Conservation (phyloP, 2,113 vertebrate genomes). For the Kryptolebias marmoratus region DNA sequence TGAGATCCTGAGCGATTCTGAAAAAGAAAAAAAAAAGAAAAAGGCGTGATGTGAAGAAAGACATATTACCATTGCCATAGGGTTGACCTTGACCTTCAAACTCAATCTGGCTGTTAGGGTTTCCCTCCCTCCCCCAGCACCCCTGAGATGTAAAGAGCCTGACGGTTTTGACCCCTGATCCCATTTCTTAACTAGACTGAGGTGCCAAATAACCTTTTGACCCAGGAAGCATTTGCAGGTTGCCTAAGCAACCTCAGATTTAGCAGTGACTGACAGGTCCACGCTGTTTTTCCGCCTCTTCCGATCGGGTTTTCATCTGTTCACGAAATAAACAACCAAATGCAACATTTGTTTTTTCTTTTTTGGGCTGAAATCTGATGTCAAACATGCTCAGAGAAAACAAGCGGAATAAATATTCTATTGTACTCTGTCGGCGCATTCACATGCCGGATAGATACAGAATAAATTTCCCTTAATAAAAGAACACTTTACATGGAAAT, state of each 20-base stretch:
- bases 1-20: slow-evolving; percentile 54
- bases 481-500: slow-evolving; percentile 79
- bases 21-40: slow-evolving; percentile 44
- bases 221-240: slow-evolving; percentile 82
- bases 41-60: slow-evolving; percentile 66
- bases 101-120: slow-evolving; percentile 82
- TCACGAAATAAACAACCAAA: slow-evolving; percentile 35
- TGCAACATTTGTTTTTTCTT: slow-evolving; percentile 26
- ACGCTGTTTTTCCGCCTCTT: slow-evolving; percentile 55
- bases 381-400: slow-evolving; percentile 49
- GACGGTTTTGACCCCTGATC: slow-evolving; percentile 84
- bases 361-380: slow-evolving; percentile 39
- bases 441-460: slow-evolving; percentile 69
- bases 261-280: slow-evolving; percentile 78
- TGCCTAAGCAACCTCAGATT: slow-evolving; percentile 81
- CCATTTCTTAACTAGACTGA: slow-evolving; percentile 85
- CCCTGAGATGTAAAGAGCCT: slow-evolving; percentile 82
- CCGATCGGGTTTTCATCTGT: slow-evolving; percentile 32
- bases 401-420: slow-evolving; percentile 63
- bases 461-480: slow-evolving; percentile 81
- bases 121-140: slow-evolving; percentile 76
- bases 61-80: slow-evolving; percentile 78
- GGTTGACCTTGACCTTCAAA: slow-evolving; percentile 86
- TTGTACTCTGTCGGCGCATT: slow-evolving; percentile 68
- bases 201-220: slow-evolving; percentile 83